Conservation (phyloP, 1,140 invertebrate genomes). For the Meloidogyne hapla region DNA sequence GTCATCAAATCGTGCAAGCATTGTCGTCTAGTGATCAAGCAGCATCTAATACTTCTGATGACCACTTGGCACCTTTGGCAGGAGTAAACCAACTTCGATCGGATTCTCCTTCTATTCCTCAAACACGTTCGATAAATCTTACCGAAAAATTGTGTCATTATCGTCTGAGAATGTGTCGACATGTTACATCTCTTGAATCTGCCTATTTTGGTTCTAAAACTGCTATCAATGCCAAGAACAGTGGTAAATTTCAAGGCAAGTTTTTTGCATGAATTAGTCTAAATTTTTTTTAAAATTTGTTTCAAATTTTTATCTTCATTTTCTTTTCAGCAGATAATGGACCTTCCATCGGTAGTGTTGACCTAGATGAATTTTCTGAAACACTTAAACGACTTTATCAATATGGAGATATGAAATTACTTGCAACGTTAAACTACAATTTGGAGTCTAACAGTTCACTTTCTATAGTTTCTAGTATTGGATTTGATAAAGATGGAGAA, state of each 20-base stretch:
- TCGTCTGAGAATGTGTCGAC: conserved; percentile 50
- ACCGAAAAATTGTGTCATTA: conserved; percentile 34
- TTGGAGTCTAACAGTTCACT: conserved; percentile 83
- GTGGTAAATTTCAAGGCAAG: neutral
- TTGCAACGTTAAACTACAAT: conserved; percentile 86
- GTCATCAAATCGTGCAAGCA: conserved; percentile 54
- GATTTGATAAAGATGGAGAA: conserved; percentile 94
- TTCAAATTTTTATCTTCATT: too few relatives aligned
- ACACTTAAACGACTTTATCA: conserved; percentile 84
- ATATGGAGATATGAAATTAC: conserved; percentile 76
- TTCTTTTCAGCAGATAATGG: neutral
- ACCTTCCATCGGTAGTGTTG: conserved; percentile 50
- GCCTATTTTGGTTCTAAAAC: conserved; percentile 40
- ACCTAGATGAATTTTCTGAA: conserved; percentile 79
- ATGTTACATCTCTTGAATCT: conserved; percentile 41
- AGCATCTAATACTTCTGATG: neutral
- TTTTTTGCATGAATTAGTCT: too few relatives aligned
- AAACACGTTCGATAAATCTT: conserved; percentile 20
- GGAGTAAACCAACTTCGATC: neutral
- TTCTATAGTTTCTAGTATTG: conserved; percentile 86
- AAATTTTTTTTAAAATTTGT: too few relatives aligned
- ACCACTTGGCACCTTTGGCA: conserved; percentile 2
- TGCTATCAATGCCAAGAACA: neutral
- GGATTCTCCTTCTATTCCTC: neutral
- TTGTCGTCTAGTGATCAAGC: neutral